Conservation (phyloP, 2,113 vertebrate genomes). For the Meleagris gallopavo region DNA sequence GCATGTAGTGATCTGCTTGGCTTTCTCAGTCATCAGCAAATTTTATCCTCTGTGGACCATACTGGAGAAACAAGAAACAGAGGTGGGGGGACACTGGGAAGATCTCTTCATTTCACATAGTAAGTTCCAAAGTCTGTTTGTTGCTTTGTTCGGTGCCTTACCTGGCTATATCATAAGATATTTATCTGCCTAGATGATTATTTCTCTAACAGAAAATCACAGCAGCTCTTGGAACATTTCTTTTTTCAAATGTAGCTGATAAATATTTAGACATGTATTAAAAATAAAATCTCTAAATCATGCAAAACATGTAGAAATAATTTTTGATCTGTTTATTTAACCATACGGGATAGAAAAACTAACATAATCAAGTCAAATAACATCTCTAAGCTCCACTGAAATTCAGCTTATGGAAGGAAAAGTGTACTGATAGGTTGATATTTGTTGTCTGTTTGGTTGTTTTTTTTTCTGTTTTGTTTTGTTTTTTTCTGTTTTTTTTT, state of each 20-base stretch:
- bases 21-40: not conserved
- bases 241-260: fast-evolving
- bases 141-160: not conserved
- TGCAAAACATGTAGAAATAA: not conserved
- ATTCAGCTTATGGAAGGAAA: not conserved
- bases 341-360: not conserved
- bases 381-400: not conserved
- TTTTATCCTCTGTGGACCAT: fast-evolving
- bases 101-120: not conserved
- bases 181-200: not conserved
- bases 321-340: not conserved
- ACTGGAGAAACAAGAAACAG: not conserved
- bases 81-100: not conserved
- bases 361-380: not conserved
- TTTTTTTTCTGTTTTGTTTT: not conserved
- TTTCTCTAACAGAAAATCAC: not conserved
- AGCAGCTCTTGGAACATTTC: not conserved
- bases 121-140: not conserved
- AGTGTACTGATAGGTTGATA: not conserved
- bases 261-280: slow-evolving; percentile 25
- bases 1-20: not conserved
- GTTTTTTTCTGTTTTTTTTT: not conserved
- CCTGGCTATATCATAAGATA: not conserved
- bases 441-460: too few relatives aligned
- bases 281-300: not conserved